Conservation (phyloP, 2,888 invertebrate species). For the Apamea monoglypha region DNA sequence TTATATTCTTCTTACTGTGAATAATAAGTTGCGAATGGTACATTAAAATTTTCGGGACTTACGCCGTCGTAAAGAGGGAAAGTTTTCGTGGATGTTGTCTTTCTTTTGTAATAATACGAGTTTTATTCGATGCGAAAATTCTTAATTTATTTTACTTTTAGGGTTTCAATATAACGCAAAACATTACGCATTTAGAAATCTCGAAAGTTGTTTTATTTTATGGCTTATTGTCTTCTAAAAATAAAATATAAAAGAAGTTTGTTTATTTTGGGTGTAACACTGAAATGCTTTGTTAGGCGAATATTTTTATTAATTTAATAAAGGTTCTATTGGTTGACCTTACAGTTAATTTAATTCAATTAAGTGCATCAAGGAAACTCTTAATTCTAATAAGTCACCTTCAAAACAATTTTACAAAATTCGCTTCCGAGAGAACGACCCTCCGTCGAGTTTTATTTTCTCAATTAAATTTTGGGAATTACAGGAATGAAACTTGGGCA, state of each 20-base stretch:
- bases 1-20: conserved; percentile 61
- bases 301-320: conserved; percentile 42
- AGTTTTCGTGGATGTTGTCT: conserved; percentile 58
- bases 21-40: conserved; percentile 62
- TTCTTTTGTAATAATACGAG: conserved; percentile 61
- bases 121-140: conserved; percentile 52
- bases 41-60: conserved; percentile 63
- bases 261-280: conserved; percentile 7
- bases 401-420: conserved; percentile 58
- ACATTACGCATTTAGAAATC: conserved; percentile 46
- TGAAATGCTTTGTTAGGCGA: conserved; percentile 11
- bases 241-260: conserved; percentile 3
- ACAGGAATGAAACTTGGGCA: conserved; percentile 60
- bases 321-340: conserved; percentile 27
- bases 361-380: conserved; percentile 55
- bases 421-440: conserved; percentile 41
- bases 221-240: conserved; percentile 18
- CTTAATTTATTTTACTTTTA: conserved; percentile 53
- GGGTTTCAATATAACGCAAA: conserved; percentile 40
- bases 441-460: conserved; percentile 64
- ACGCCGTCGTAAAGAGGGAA: conserved; percentile 53
- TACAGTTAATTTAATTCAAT: conserved; percentile 40
- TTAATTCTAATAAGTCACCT: conserved; percentile 55
- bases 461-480: conserved; percentile 70
- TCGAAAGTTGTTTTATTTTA: conserved; percentile 44